These are phyloP conservation scores for Caprella mutica DNA, from an alignment of 2,888 invertebrate genomes.

Conservation along the genomic window DNA sequence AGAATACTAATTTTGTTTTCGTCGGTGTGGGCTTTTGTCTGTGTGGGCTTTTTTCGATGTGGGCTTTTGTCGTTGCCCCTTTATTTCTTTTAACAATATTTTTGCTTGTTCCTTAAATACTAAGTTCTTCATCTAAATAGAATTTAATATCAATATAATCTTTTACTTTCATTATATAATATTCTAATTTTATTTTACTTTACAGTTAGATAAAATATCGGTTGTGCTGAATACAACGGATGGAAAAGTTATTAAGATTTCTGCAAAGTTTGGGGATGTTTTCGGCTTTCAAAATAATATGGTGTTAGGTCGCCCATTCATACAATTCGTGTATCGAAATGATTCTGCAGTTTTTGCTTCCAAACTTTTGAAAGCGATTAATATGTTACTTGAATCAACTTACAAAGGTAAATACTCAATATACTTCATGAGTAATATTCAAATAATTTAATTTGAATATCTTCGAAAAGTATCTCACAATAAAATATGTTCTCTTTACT, in stretches of 20 bases:
- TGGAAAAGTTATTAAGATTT: conserved; percentile 65
- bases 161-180: neutral
- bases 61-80: too few species aligned
- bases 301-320: conserved; percentile 74
- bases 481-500: neutral
- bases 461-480: neutral
- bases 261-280: conserved; percentile 53
- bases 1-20: too few species aligned
- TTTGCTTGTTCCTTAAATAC: neutral
- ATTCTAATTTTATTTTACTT: neutral
- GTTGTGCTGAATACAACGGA: conserved; percentile 42
- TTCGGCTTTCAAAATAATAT: conserved; percentile 70
- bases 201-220: conserved; percentile 14
- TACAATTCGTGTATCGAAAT: conserved; percentile 72
- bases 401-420: neutral
- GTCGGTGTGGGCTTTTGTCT: too few species aligned
- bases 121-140: neutral
- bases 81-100: neutral
- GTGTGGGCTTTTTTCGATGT: too few species aligned
- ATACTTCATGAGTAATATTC: neutral
- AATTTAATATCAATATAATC: neutral
- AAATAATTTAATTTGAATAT: neutral
- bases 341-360: conserved; percentile 53
- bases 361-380: conserved; percentile 27
- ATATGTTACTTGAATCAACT: conserved; percentile 2